Percentiles rank a stretch among this genome's conserved stretches.
Evolutionary conservation across 2,888 invertebrate genomes (phyloP).

Genomic region (Eumerus sabulonum): DNA sequence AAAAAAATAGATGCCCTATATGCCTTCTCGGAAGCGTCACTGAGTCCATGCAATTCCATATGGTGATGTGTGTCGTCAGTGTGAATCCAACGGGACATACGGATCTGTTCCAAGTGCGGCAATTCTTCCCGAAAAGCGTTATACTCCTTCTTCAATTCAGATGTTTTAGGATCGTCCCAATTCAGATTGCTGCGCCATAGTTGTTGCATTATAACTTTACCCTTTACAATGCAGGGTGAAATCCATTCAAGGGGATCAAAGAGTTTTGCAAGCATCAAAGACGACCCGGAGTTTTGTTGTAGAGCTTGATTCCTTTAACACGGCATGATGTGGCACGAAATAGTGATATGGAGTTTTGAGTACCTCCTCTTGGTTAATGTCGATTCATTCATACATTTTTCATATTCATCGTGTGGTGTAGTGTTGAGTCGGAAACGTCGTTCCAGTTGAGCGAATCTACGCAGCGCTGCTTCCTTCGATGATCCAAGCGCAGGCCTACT

Average conservation of each 20-base stretch:
- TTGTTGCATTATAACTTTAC: too few relatives aligned
- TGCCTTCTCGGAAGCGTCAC: too few relatives aligned
- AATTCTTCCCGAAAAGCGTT: not conserved
- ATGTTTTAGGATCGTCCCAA: too few relatives aligned
- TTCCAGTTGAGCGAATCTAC: too few relatives aligned
- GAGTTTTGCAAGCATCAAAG: conserved; percentile 25
- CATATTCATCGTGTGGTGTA: not conserved
- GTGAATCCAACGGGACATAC: not conserved
- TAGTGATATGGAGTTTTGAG: conserved; percentile 1
- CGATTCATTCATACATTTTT: too few relatives aligned
- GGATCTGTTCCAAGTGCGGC: not conserved
- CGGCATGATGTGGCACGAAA: conserved; percentile 14
- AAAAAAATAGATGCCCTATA: too few relatives aligned
- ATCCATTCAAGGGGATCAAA: conserved; percentile 41
- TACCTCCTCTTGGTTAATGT: not conserved
- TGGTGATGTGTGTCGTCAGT: conserved; percentile 14
- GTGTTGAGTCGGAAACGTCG: not conserved
- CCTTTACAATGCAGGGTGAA: too few relatives aligned
- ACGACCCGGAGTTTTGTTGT: conserved; percentile 19
- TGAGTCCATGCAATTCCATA: not conserved
- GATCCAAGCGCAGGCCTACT: too few relatives aligned
- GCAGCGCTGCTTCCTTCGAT: too few relatives aligned
- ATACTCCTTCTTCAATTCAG: too few relatives aligned
- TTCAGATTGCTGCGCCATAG: too few relatives aligned
- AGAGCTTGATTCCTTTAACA: conserved; percentile 3